These are phyloP conservation scores for Scaptomyza caliginosa DNA, from an alignment of 2,888 invertebrate species.

Conservation along the genomic window DNA sequence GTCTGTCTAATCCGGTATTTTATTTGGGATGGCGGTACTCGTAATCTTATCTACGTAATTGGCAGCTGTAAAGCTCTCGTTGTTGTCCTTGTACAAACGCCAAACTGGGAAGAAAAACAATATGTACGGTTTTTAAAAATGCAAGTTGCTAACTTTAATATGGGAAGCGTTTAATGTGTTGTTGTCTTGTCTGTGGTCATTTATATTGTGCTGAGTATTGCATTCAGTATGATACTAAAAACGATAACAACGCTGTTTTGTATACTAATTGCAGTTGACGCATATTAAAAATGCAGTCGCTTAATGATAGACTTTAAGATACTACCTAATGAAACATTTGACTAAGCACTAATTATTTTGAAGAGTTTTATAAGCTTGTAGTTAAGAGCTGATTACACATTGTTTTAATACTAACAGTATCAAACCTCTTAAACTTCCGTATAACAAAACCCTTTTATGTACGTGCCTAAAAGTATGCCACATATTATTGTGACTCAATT, in stretches of 20 bases:
- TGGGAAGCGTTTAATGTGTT: background rate
- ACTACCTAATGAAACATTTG: too few relatives aligned
- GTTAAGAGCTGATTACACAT: too few relatives aligned
- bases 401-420: background rate
- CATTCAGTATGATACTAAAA: too few relatives aligned
- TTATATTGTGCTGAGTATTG: background rate
- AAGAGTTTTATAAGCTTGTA: too few relatives aligned
- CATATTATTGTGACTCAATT: background rate
- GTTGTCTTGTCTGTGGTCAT: constrained; percentile 47
- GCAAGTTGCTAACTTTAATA: background rate
- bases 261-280: background rate
- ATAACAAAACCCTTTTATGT: too few relatives aligned
- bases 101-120: background rate
- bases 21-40: background rate
- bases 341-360: too few relatives aligned
- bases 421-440: too few relatives aligned
- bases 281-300: background rate
- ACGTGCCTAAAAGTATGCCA: constrained; percentile 45
- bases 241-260: too few relatives aligned
- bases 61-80: background rate
- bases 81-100: background rate
- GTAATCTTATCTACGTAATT: constrained; percentile 35
- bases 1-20: constrained; percentile 24
- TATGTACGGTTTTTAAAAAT: background rate
- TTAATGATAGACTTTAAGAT: background rate